phyloP scores from a whole-genome alignment of 2,113 vertebrate species.

The Notothenia coriiceps region DNA sequence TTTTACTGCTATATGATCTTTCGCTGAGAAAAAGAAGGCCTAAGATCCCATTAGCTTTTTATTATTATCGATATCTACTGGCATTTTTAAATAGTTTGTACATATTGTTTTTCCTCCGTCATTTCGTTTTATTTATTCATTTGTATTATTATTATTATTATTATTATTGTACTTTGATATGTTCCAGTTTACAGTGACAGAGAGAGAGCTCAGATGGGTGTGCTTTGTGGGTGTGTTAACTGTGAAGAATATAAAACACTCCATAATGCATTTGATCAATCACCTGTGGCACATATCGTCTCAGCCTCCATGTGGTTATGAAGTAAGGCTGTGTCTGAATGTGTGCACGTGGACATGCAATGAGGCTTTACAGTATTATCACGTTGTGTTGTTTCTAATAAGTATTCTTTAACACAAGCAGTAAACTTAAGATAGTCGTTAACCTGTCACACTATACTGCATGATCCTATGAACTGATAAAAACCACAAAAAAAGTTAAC shows the following conservation, averaged over 20 bases:
- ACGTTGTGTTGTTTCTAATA: constrained; percentile 77
- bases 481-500: constrained; percentile 18
- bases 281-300: constrained; percentile 78
- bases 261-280: constrained; percentile 65
- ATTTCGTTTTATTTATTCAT: constrained; percentile 65
- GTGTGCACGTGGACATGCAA: constrained; percentile 61
- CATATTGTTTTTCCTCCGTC: constrained; percentile 66
- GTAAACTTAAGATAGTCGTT: constrained; percentile 67
- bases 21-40: constrained; percentile 70
- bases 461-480: constrained; percentile 64
- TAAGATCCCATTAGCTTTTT: constrained; percentile 67
- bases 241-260: constrained; percentile 20
- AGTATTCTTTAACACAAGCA: constrained; percentile 69
- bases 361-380: constrained; percentile 80
- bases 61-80: constrained; percentile 28
- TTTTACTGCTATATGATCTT: constrained; percentile 74
- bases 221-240: constrained; percentile 9
- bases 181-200: constrained; percentile 59
- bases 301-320: constrained; percentile 64
- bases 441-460: constrained; percentile 68
- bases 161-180: constrained; percentile 56
- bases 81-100: constrained; percentile 62
- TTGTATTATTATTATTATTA: constrained; percentile 60
- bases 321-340: constrained; percentile 60
- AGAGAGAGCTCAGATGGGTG: constrained; percentile 31